A percentile compares a stretch with the other conserved stretches of the same genome.
These are phyloP conservation scores for Danaus melanippus DNA, from an alignment of 1,140 invertebrate species.

Conservation along the genomic window DNA sequence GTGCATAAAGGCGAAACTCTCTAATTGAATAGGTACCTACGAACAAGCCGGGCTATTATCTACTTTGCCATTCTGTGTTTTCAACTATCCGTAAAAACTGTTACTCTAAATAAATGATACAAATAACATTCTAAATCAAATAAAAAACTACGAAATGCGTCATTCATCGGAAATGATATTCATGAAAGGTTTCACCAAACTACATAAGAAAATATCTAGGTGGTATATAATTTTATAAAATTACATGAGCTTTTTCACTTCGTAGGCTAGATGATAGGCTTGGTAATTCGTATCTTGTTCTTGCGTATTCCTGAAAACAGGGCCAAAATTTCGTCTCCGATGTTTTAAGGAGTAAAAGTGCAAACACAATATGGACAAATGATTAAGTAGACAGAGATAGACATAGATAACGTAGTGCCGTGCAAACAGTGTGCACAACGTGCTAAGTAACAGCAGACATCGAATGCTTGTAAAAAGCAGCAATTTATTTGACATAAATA, in stretches of 20 bases:
- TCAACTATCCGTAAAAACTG: no score
- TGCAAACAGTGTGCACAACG: slow-evolving; percentile 32
- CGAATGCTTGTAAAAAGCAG: slow-evolving; percentile 39
- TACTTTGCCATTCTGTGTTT: no score
- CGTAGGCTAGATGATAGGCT: slow-evolving; percentile 98
- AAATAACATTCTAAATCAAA: no score
- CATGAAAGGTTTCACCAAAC: slow-evolving; percentile 15
- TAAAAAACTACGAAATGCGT: no score
- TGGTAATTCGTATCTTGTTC: slow-evolving; percentile 92
- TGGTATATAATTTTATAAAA: slow-evolving; percentile 67
- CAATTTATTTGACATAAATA: slow-evolving; percentile 25
- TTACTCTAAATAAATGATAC: no score
- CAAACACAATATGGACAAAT: slow-evolving; percentile 23
- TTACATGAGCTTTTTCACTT: slow-evolving; percentile 99
- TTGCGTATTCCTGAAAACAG: slow-evolving; percentile 75
- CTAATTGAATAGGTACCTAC: no score
- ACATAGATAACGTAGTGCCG: slow-evolving; percentile 30
- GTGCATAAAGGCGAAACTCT: no score
- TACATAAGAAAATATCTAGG: slow-evolving; percentile 41
- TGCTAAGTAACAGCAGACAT: slow-evolving; percentile 23
- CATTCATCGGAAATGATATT: no score
- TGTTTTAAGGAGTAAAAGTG: slow-evolving; percentile 37
- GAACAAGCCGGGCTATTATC: no score
- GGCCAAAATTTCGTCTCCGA: slow-evolving; percentile 61
- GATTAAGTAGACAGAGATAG: slow-evolving; percentile 23